A percentile compares a stretch with the other conserved stretches of the same genome.
phyloP scores from a whole-genome alignment of 1,140 invertebrate species.

The Chrysoperla carnea region DNA sequence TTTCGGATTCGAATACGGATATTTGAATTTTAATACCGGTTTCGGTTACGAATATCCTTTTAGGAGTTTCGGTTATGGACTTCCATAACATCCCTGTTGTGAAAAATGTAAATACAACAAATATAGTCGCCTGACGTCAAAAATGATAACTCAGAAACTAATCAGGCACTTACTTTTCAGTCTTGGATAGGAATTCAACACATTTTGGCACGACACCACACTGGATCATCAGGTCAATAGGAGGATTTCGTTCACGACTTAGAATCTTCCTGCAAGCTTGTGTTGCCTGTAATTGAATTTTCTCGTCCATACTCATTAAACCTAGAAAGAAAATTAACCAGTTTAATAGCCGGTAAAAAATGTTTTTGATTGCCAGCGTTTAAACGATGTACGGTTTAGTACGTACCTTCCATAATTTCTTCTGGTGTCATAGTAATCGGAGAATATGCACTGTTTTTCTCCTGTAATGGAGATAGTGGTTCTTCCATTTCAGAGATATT shows the following conservation, averaged over 20 bases:
- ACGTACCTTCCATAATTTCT: slow-evolving; percentile 37
- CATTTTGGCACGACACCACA: slow-evolving; percentile 75
- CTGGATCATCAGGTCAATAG: slow-evolving; percentile 78
- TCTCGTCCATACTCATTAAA: slow-evolving; percentile 41
- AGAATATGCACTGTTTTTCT: slow-evolving; percentile 25
- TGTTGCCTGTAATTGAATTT: slow-evolving; percentile 43
- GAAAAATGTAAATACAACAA: too few relatives aligned
- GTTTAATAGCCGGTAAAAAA: not conserved
- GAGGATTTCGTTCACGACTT: slow-evolving; percentile 82
- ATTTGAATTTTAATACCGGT: too few relatives aligned
- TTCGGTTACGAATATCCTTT: too few relatives aligned
- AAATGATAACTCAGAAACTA: too few relatives aligned
- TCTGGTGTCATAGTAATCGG: slow-evolving; percentile 28
- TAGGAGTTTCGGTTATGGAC: too few relatives aligned
- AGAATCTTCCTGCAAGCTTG: slow-evolving; percentile 75
- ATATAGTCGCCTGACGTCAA: too few relatives aligned
- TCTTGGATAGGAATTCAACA: slow-evolving; percentile 52
- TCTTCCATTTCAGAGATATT: slow-evolving; percentile 52
- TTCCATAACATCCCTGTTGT: too few relatives aligned
- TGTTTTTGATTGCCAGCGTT: not conserved
- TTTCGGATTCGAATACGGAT: too few relatives aligned
- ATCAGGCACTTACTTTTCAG: slow-evolving; percentile 40
- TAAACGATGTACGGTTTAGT: too few relatives aligned
- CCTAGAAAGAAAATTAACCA: slow-evolving; percentile 12
- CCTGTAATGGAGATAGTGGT: slow-evolving; percentile 31